Conservation (phyloP, 2,113 vertebrate genomes). For the Menidia beryllina region DNA sequence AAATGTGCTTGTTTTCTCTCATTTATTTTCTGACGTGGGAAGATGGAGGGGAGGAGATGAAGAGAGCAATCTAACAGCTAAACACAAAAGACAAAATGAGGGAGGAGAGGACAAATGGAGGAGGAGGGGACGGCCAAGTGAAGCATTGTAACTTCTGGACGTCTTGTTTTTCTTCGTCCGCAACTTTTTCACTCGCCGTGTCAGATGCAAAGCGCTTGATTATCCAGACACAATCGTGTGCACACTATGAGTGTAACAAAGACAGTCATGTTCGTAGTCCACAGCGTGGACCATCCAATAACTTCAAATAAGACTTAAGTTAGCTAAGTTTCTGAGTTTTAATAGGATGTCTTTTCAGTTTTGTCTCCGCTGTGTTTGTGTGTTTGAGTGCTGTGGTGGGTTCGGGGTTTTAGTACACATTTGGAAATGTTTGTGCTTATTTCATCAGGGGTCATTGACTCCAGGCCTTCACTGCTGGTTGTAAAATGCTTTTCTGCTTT, state of each 20-base stretch:
- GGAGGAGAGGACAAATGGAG: conserved; percentile 16
- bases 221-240: not conserved
- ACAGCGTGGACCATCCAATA: conserved; percentile 24
- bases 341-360: conserved; percentile 25
- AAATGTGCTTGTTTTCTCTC: conserved; percentile 68
- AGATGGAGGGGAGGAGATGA: conserved; percentile 54
- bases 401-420: too few relatives aligned
- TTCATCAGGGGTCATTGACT: too few relatives aligned
- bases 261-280: conserved; percentile 2
- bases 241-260: conserved; percentile 1
- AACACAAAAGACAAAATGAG: conserved; percentile 52
- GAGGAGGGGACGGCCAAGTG: conserved; percentile 41
- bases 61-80: conserved; percentile 48
- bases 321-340: conserved; percentile 12
- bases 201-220: conserved; percentile 16
- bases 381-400: conserved; percentile 24
- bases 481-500: too few relatives aligned
- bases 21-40: conserved; percentile 67
- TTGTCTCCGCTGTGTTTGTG: conserved; percentile 9
- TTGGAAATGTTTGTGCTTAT: too few relatives aligned
- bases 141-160: conserved; percentile 58
- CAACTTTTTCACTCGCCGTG: conserved; percentile 42
- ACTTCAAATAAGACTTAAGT: conserved; percentile 12
- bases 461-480: too few relatives aligned
- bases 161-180: conserved; percentile 53